Conservation (phyloP, 2,888 invertebrate genomes). For the Luperina nickerlii region DNA sequence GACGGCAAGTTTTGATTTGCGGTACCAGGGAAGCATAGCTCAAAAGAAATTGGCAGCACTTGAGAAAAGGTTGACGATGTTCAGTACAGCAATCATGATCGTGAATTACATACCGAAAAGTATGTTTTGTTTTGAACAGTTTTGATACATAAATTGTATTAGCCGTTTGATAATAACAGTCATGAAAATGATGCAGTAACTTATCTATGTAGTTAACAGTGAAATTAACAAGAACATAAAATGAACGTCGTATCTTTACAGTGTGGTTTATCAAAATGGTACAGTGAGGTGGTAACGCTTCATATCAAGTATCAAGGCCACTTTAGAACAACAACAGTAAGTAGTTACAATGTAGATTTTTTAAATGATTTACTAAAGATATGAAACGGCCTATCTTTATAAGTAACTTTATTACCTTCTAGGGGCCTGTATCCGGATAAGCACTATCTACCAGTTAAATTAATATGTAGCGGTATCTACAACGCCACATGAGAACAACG, state of each 20-base stretch:
- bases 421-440: background rate
- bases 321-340: conserved; percentile 11
- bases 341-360: background rate
- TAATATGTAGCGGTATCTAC: no score
- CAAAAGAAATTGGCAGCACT: background rate
- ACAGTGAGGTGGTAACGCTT: conserved; percentile 37
- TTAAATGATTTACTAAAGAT: background rate
- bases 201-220: conserved; percentile 32
- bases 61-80: background rate
- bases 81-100: background rate
- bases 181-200: conserved; percentile 15
- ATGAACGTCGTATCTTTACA: conserved; percentile 50
- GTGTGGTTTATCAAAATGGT: conserved; percentile 56
- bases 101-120: background rate
- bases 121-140: background rate
- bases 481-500: no score
- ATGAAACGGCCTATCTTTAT: background rate
- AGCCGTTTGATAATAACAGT: background rate
- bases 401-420: background rate
- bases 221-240: conserved; percentile 46
- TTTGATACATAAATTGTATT: background rate
- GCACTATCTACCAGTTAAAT: no score
- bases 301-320: conserved; percentile 57
- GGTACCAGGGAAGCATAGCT: conserved; percentile 8
- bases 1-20: no score